Conservation (phyloP, 2,797 vertebrate species). For the Vespertilio murinus region DNA sequence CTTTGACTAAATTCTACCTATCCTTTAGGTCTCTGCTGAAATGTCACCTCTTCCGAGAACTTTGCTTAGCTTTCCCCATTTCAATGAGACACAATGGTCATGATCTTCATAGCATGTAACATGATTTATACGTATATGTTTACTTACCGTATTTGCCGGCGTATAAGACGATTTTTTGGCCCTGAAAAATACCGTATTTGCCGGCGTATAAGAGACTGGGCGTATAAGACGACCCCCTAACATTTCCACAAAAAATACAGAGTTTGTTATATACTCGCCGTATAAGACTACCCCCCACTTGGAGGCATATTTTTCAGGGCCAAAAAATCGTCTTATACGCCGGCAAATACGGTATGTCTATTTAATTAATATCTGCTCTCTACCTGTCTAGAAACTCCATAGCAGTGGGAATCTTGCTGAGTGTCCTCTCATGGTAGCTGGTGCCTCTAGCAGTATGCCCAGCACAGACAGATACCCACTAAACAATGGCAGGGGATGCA, state of each 20-base stretch:
- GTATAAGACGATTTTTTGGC: no score
- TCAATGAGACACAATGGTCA: background rate
- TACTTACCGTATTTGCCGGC: no score
- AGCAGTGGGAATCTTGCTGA: background rate
- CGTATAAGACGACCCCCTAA: no score
- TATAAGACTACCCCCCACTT: no score
- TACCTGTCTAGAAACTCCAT: background rate
- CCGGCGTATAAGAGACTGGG: no score
- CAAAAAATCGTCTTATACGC: no score
- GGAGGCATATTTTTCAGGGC: no score
- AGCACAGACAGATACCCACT: background rate
- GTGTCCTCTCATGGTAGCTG: background rate
- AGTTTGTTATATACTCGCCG: no score
- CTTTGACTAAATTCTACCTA: constrained; percentile 42
- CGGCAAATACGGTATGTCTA: no score
- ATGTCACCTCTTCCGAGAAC: constrained; percentile 32
- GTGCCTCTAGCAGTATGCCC: background rate
- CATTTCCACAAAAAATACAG: no score
- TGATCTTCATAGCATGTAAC: background rate
- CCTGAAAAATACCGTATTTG: no score
- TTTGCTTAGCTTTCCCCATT: background rate
- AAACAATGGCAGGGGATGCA: background rate
- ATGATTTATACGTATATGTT: background rate
- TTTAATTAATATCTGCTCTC: constrained; percentile 16
- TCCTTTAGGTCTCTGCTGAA: constrained; percentile 33